Conservation (phyloP, 2,113 vertebrate genomes). For the Epinephelus fuscoguttatus region DNA sequence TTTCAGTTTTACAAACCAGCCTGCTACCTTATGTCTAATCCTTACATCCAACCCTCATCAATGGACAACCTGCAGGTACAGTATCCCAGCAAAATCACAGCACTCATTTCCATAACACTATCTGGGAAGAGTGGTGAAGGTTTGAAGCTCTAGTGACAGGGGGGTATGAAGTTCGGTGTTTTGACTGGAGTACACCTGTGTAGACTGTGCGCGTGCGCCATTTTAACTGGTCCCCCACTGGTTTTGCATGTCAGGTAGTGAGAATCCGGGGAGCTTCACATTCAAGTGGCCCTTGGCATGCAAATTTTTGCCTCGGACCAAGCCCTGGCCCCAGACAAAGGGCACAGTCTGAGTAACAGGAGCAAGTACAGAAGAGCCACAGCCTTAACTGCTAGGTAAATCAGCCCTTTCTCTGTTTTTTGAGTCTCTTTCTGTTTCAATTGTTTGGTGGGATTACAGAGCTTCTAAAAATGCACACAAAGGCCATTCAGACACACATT, state of each 20-base stretch:
- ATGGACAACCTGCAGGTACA: constrained; percentile 44
- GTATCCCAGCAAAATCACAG: constrained; percentile 78
- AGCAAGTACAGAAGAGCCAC: constrained; percentile 76
- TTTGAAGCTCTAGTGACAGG: constrained; percentile 6
- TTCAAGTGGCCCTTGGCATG: constrained; percentile 85
- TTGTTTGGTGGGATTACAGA: constrained; percentile 72
- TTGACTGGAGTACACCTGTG: constrained; percentile 79
- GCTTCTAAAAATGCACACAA: constrained; percentile 60
- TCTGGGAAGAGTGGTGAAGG: constrained; percentile 32
- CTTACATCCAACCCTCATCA: constrained; percentile 4
- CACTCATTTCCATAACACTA: constrained; percentile 79
- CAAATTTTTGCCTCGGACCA: constrained; percentile 78
- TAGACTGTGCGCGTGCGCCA: constrained; percentile 68
- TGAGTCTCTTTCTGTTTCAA: constrained; percentile 39
- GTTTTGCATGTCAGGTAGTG: constrained; percentile 88
- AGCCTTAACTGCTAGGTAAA: constrained; percentile 86
- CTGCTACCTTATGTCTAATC: not conserved
- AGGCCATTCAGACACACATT: constrained; percentile 69
- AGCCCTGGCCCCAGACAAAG: constrained; percentile 72
- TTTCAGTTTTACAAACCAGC: not conserved
- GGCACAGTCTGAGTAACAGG: constrained; percentile 83
- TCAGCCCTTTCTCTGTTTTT: constrained; percentile 69
- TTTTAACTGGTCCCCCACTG: constrained; percentile 84
- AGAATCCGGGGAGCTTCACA: constrained; percentile 81
- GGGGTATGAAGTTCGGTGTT: constrained; percentile 47